Base-by-base conservation (phyloP, 2,888 invertebrate genomes). In the Drosophila birchii region DNA sequence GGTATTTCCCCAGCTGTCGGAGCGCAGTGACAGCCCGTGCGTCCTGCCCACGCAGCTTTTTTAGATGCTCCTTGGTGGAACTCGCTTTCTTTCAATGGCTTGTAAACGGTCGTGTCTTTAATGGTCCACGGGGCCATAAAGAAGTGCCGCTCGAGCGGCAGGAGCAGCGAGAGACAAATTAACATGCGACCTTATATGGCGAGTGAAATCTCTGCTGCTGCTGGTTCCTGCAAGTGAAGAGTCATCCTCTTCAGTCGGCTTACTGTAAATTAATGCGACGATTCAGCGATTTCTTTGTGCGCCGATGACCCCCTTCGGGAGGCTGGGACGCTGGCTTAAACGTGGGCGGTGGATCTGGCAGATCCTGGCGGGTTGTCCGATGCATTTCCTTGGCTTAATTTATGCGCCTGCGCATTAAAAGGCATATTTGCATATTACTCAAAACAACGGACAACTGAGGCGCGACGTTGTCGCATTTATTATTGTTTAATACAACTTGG, bases 371-470 rank as follows among this genome's bases (percentile, higher is more conserved):
- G 39, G 66, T 41, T 55, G 68, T 55, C 55, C 66, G 54, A 57
- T 75, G 80, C 77, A 81, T 84, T 85, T 85, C 79, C 85, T 85
- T 80, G 80, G 78, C 69, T 57, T 84, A 82, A 87, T 85, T 85
- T 87, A 85, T 87, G 78, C 68, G 76, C 64, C 54, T 72, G 75
- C 75, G 83, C 80, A 83, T 86, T 88, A 78, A 81, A 81, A 86
- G 70, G 77, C 61, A 62, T 70, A 88, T 84, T 84, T 88, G 88
- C 86, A 86, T 86, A 86, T 86, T 85, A 85, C 86, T 87, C 85
- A 87, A 86, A 87, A 60, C 80, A 77, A 72, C 56, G 56, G 69
- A 59, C 44, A 58, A 71, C 56, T 63, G 78, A 78, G 78, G 78
- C 69, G 78, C 83, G 75, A 77, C 75, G 67, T 73, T 81, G 78